Percentiles rank a stretch among this genome's conserved stretches.
phyloP scores from a whole-genome alignment of 2,113 vertebrate species.

The Oncorhynchus keta region DNA sequence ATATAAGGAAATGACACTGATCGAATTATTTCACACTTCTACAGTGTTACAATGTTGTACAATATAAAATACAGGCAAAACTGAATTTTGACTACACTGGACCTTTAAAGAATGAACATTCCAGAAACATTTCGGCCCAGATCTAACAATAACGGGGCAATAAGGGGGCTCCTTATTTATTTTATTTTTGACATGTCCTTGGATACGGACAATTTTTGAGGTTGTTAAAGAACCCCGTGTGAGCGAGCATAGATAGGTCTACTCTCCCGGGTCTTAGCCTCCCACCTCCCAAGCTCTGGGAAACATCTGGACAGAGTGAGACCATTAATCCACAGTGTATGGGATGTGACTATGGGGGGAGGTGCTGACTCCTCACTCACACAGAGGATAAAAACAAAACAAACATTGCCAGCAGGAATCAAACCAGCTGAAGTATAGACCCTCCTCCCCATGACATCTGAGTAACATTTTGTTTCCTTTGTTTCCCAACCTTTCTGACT shows the following conservation, averaged over 20 bases:
- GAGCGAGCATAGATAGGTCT: conserved; percentile 20
- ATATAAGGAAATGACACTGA: too few species aligned
- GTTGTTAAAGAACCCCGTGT: conserved; percentile 37
- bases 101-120: too few species aligned
- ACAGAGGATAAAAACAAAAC: conserved; percentile 22
- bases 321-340: conserved; percentile 67
- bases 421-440: not conserved
- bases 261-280: conserved; percentile 33
- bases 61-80: too few species aligned
- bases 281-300: conserved; percentile 58
- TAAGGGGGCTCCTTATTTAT: not conserved
- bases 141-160: too few species aligned
- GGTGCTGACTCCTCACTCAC: conserved; percentile 7
- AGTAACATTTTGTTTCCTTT: conserved; percentile 39
- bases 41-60: too few species aligned
- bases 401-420: conserved; percentile 30
- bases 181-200: conserved; percentile 15
- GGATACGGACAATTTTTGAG: not conserved
- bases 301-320: conserved; percentile 73
- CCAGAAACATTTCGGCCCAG: too few species aligned
- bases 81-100: too few species aligned
- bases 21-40: too few species aligned
- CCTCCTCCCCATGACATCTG: conserved; percentile 1
- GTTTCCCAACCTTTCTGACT: not conserved
- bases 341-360: conserved; percentile 48